Base-by-base conservation (phyloP, 1,140 invertebrate species). In the Wasmannia auropunctata region DNA sequence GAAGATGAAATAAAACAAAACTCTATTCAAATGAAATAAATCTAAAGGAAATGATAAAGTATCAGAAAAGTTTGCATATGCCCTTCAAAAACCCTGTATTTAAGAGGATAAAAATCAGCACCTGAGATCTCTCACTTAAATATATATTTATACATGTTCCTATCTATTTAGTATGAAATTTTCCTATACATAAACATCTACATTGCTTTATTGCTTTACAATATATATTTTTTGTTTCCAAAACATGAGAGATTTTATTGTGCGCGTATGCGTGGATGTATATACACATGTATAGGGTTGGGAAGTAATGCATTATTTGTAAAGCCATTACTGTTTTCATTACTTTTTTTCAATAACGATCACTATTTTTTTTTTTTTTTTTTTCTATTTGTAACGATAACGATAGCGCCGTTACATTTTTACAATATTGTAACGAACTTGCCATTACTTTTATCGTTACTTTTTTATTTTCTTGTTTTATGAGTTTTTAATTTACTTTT, bases 11-110 rank as follows among this genome's bases (percentile, higher is more conserved):
- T 28, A 46, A 46, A 43, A 65, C n/a, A 14, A 67, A 75, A 79
- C 43, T 75, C 87, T 89, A 92, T 92, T 93, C 86, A 83, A 88
- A 91, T 84, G 67, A 91, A 93, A 93, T 93, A 93, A 93, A 92
- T 65, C 37, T 85, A 87, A 91, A 90, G 86, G n/a, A 91, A 88
- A 67, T 65, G 49, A 81, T 65, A 72, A 56, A 80, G 81, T 85
- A 83, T 81, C 75, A 86, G 51, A 79, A 77, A 86, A 89, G 7
- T 88, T 90, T 91, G 40, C 76, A 75, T 72, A 75, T 28, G 72
- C 65, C 79, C 77, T 88, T 88, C 49, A 86, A 89, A 85, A 83
- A 86, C 56, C 85, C 88, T 84, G 37, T 74, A 74, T 74, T 67
- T 40, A 69, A 81, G 75, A 86, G 49, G 65, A 69, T 77, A 63